Evolutionary conservation across 2,797 vertebrate genomes (phyloP).

Genomic region (Coregonus suidteri): DNA sequence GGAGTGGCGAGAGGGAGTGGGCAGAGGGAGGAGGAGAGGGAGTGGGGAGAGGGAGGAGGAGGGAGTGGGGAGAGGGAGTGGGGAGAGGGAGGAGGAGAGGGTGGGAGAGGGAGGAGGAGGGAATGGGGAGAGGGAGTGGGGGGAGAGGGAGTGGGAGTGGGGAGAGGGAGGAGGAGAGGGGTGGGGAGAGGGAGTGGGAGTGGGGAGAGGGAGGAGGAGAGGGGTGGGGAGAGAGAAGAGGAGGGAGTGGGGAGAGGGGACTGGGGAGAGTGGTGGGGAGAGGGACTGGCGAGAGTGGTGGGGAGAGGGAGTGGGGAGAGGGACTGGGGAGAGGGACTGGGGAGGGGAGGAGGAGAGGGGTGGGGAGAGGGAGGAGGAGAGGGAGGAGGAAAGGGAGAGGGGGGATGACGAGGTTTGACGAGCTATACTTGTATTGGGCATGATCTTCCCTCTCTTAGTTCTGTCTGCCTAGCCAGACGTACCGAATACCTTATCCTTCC

Average conservation of each 20-base stretch:
- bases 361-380: background rate
- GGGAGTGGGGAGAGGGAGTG: background rate
- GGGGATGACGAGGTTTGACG: conserved; percentile 38
- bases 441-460: conserved; percentile 43
- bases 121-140: background rate
- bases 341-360: conserved; percentile 19
- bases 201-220: background rate
- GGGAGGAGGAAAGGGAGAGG: conserved; percentile 42
- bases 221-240: conserved; percentile 45
- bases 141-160: conserved; percentile 63
- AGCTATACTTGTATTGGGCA: conserved; percentile 47
- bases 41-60: background rate
- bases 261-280: conserved; percentile 56
- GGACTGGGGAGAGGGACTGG: background rate
- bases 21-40: conserved; percentile 54
- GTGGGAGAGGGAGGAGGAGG: conserved; percentile 28
- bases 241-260: no score
- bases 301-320: conserved; percentile 11
- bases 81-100: conserved; percentile 69
- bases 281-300: conserved; percentile 77
- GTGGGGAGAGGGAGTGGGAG: conserved; percentile 3
- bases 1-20: conserved; percentile 47
- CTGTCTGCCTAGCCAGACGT: conserved; percentile 32
- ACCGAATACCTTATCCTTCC: background rate
- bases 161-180: conserved; percentile 70